Evolutionary conservation across 2,113 vertebrate genomes (phyloP).

Genomic region (Anas platyrhynchos): DNA sequence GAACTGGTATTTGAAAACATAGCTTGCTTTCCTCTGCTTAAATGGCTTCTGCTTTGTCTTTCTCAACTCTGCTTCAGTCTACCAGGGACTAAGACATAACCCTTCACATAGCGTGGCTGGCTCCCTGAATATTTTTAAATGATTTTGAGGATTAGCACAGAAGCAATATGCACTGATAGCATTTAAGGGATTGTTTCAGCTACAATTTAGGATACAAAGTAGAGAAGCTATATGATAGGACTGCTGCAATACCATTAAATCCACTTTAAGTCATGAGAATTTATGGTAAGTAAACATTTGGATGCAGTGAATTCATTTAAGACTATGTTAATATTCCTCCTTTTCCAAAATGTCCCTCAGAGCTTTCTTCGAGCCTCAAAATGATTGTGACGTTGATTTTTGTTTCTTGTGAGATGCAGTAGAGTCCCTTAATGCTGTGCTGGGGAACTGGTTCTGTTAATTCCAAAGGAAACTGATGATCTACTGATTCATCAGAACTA

Average conservation of each 20-base stretch:
- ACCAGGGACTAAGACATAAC: not conserved
- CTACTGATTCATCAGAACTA: not conserved
- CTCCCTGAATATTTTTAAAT: not conserved
- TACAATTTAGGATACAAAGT: not conserved
- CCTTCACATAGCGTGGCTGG: not conserved
- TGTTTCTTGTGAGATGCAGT: not conserved
- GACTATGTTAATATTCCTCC: not conserved
- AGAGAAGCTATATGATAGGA: not conserved
- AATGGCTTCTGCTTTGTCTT: not conserved
- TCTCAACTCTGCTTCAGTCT: not conserved
- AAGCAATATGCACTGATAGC: not conserved
- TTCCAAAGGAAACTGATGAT: not conserved
- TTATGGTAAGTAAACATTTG: not conserved
- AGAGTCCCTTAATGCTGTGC: not conserved
- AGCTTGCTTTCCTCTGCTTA: not conserved
- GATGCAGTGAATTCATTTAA: not conserved
- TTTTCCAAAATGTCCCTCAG: not conserved
- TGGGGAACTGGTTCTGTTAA: not conserved
- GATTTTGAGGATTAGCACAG: not conserved
- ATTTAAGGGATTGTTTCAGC: not conserved
- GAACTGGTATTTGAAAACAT: not conserved
- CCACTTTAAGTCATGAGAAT: not conserved
- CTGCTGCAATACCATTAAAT: not conserved
- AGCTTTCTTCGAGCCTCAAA: not conserved
- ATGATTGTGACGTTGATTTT: not conserved